Evolutionary conservation across 2,797 vertebrate species (phyloP).

Genomic region (Odontamblyopus lacepedii): DNA sequence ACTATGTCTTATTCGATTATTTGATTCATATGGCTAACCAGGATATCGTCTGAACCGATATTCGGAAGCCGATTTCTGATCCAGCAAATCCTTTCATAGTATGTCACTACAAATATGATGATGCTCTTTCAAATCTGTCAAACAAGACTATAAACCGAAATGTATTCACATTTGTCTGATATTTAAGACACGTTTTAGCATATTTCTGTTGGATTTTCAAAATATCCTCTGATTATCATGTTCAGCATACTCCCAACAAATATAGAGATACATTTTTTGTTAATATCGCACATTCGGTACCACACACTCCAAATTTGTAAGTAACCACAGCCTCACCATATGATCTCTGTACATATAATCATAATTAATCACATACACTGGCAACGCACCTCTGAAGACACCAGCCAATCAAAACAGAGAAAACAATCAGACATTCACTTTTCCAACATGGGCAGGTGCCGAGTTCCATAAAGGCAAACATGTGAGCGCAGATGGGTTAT

Average conservation of each 20-base stretch:
- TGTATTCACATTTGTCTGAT: not conserved
- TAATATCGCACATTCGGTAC: not conserved
- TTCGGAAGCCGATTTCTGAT: no score
- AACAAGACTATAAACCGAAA: not conserved
- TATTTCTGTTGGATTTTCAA: not conserved
- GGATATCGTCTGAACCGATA: no score
- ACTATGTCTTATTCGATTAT: no score
- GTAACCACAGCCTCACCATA: constrained; percentile 29
- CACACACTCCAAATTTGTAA: constrained; percentile 12
- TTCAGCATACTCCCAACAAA: not conserved
- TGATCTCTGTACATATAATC: constrained; percentile 17
- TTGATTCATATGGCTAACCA: no score
- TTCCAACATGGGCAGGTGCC: constrained; percentile 50
- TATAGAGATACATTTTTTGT: not conserved
- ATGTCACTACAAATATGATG: no score
- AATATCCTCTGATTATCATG: not conserved
- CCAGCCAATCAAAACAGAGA: constrained; percentile 9
- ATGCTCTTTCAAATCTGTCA: no score
- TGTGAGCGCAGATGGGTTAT: constrained; percentile 59
- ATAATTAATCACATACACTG: constrained; percentile 3
- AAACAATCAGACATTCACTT: constrained; percentile 18
- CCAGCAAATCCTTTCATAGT: no score
- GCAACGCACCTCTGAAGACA: constrained; percentile 15
- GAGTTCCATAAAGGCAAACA: constrained; percentile 55
- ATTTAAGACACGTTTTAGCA: not conserved